Evolutionary conservation across 2,888 invertebrate species (phyloP).

Genomic region (Gerris lacustris): DNA sequence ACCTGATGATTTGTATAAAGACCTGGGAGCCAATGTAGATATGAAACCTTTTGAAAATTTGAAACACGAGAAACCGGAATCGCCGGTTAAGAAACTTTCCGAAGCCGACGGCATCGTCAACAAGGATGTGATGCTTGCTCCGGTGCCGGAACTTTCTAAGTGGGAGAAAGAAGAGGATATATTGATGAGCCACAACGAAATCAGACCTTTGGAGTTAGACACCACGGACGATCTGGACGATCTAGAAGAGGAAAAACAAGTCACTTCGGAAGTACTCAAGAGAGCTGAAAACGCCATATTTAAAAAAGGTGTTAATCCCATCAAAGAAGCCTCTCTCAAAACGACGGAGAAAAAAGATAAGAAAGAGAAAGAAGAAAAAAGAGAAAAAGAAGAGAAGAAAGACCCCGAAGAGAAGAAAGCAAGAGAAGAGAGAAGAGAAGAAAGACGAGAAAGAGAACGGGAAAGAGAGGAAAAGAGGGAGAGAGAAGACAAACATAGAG

Average conservation of each 20-base stretch:
- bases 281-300: slow-evolving; percentile 85
- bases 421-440: slow-evolving; percentile 15
- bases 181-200: background rate
- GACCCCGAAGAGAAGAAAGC: slow-evolving; percentile 14
- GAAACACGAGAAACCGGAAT: slow-evolving; percentile 36
- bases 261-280: slow-evolving; percentile 76
- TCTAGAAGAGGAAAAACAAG: slow-evolving; percentile 45
- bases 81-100: slow-evolving; percentile 33
- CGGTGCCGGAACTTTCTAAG: slow-evolving; percentile 68
- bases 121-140: slow-evolving; percentile 55
- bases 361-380: slow-evolving; percentile 22
- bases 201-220: background rate
- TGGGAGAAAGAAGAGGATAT: slow-evolving; percentile 72
- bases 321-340: slow-evolving; percentile 41
- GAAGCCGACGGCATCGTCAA: slow-evolving; percentile 30
- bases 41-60: slow-evolving; percentile 47
- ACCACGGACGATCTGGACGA: slow-evolving; percentile 10
- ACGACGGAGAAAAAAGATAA: slow-evolving; percentile 32
- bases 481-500: slow-evolving; percentile 12
- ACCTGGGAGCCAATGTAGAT: slow-evolving; percentile 41
- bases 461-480: background rate
- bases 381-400: slow-evolving; percentile 22
- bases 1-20: slow-evolving; percentile 37
- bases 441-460: slow-evolving; percentile 16
- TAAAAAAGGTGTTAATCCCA: slow-evolving; percentile 73